Percentiles rank a stretch among this genome's conserved stretches.
Evolutionary conservation across 2,797 vertebrate species (phyloP).

Genomic region (Dipus sagitta): DNA sequence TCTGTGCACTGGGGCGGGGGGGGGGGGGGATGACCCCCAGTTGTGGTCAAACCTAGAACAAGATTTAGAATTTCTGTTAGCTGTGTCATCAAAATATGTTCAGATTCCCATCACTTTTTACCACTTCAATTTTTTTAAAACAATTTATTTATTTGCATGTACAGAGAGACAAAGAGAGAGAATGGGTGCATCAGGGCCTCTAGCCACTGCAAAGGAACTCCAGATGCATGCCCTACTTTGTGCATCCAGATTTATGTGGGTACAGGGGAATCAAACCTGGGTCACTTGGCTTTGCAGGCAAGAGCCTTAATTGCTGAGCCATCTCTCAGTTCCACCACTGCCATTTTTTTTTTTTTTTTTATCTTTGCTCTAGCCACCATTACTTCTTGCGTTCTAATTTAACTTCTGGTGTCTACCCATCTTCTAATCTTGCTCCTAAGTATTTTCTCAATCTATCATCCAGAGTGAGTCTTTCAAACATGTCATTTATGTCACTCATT

Average conservation of each 20-base stretch:
- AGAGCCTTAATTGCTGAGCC: too few relatives aligned
- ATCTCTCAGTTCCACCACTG: too few relatives aligned
- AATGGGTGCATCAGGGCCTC: too few relatives aligned
- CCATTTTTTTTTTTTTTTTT: constrained; percentile 27
- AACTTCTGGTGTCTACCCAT: background rate
- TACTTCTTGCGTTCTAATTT: background rate
- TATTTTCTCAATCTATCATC: background rate
- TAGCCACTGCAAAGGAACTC: too few relatives aligned
- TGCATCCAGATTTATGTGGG: too few relatives aligned
- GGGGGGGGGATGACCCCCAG: background rate
- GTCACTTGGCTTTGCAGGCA: too few relatives aligned
- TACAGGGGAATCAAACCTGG: too few relatives aligned
- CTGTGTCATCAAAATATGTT: background rate
- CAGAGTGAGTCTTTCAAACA: background rate
- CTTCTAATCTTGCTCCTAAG: background rate
- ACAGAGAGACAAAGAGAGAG: too few relatives aligned
- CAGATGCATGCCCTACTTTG: too few relatives aligned
- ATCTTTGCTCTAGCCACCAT: background rate
- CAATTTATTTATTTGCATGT: too few relatives aligned
- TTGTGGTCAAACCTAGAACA: background rate
- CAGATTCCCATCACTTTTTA: background rate
- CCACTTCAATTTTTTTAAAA: background rate
- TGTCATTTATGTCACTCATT: background rate
- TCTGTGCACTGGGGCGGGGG: background rate
- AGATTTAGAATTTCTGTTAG: background rate